Conservation (phyloP, 2,888 invertebrate genomes). For the Trichogramma dendrolimi region DNA sequence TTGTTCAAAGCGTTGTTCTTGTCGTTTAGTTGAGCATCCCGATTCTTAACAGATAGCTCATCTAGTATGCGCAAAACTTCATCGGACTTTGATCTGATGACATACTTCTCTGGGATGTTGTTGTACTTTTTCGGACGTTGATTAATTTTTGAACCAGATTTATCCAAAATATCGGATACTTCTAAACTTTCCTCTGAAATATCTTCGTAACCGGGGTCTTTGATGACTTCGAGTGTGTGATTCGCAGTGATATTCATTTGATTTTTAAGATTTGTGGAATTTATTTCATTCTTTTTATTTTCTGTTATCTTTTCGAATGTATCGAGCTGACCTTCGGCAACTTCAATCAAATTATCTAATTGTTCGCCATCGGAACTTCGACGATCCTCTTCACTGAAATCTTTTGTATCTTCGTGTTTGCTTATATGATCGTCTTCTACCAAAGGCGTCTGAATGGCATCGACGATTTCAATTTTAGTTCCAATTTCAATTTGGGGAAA, state of each 20-base stretch:
- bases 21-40: neutral
- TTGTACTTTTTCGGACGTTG: conserved; percentile 31
- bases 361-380: conserved; percentile 42
- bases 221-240: conserved; percentile 31
- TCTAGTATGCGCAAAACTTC: conserved; percentile 44
- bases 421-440: conserved; percentile 12
- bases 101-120: conserved; percentile 40
- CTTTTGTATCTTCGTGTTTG: neutral
- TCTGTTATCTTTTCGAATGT: conserved; percentile 32
- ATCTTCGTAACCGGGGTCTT: conserved; percentile 48
- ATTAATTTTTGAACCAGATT: conserved; percentile 35
- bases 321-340: conserved; percentile 36
- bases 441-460: neutral
- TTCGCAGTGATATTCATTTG: conserved; percentile 23
- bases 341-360: conserved; percentile 41
- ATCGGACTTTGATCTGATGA: conserved; percentile 41
- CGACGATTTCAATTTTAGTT: conserved; percentile 32
- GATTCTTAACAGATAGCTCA: conserved; percentile 36
- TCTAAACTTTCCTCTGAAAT: conserved; percentile 50
- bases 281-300: conserved; percentile 8
- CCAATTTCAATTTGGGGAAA: conserved; percentile 35
- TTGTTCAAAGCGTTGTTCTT: neutral
- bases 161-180: conserved; percentile 47
- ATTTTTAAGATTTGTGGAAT: conserved; percentile 15
- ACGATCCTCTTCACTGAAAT: conserved; percentile 31